These are phyloP conservation scores for Caenorhabditis macrosperma DNA, from an alignment of 2,888 invertebrate genomes.

Conservation along the genomic window DNA sequence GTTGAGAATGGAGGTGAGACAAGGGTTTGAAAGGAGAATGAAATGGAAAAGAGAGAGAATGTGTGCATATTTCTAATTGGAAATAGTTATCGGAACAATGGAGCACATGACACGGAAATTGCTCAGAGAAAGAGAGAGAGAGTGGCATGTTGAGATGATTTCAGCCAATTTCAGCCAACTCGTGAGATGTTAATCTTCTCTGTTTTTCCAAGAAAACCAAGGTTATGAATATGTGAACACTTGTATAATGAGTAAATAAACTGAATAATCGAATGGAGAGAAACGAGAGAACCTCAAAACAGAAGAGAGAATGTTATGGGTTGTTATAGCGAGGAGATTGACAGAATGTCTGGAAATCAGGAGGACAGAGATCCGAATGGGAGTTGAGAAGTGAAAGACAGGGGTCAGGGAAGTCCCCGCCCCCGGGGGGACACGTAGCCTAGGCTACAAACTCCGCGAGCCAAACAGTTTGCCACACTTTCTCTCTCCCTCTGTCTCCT, in stretches of 20 bases:
- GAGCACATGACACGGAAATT: constrained; percentile 12
- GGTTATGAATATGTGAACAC: constrained; percentile 1
- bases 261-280: not conserved
- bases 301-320: not conserved
- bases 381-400: not conserved
- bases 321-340: constrained; percentile 23
- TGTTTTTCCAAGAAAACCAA: not conserved
- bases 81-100: constrained; percentile 25
- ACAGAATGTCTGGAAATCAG: constrained; percentile 10
- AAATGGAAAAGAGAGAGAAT: not conserved
- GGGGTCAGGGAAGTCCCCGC: no score
- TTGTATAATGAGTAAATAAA: not conserved
- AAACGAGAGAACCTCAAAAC: constrained; percentile 4
- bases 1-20: no score
- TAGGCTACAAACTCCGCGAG: constrained; percentile 37
- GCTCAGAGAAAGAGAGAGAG: not conserved
- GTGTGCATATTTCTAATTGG: not conserved
- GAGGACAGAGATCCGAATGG: not conserved
- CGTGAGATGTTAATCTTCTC: not conserved
- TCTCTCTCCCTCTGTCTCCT: constrained; percentile 11
- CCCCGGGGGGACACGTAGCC: constrained; percentile 20
- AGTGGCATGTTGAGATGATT: not conserved
- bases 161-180: not conserved
- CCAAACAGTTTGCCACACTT: constrained; percentile 39
- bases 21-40: not conserved